Evolutionary conservation across 2,797 vertebrate genomes (phyloP).

Genomic region (Hephaestus fuliginosus): DNA sequence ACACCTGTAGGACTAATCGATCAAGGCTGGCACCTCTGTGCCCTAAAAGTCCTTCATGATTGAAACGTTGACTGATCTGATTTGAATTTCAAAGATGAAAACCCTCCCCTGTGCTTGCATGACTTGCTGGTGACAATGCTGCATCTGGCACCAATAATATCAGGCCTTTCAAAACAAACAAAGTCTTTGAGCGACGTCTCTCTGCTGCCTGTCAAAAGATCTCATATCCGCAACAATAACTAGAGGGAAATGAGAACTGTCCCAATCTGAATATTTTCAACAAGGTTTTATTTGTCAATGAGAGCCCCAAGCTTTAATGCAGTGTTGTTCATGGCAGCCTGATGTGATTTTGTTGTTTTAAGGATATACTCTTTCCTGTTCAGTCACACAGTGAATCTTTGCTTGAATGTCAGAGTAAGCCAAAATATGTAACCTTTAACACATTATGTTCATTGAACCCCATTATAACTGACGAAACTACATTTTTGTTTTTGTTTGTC

Average conservation of each 20-base stretch:
- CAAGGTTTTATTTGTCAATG: background rate
- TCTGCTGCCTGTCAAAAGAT: background rate
- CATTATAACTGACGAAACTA: background rate
- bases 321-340: background rate
- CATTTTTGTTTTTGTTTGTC: background rate
- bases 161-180: background rate
- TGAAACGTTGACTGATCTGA: background rate
- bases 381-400: background rate
- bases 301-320: background rate
- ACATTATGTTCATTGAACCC: background rate
- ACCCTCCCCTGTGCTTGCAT: background rate
- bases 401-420: background rate
- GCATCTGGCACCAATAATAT: background rate
- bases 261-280: background rate
- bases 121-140: conserved; percentile 1
- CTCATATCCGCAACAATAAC: background rate
- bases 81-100: background rate
- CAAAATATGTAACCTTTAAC: background rate
- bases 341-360: background rate
- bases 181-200: conserved; percentile 1
- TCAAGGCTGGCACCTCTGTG: background rate
- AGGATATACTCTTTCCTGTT: background rate
- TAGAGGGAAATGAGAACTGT: background rate
- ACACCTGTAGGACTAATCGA: background rate
- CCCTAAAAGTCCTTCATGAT: background rate